These are phyloP conservation scores for Clarias magur DNA, from an alignment of 2,113 vertebrate genomes.

Conservation along the genomic window DNA sequence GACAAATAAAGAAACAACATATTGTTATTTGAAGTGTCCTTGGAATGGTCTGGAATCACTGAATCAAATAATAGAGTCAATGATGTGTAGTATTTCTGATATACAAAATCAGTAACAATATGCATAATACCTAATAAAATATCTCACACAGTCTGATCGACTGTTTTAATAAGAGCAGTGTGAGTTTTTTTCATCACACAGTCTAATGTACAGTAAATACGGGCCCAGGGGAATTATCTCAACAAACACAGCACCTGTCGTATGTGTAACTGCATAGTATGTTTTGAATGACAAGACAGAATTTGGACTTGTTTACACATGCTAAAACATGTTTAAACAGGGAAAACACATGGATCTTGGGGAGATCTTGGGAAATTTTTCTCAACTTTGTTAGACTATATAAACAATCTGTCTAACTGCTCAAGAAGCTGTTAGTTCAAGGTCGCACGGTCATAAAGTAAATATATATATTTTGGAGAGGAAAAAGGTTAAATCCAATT, in stretches of 20 bases:
- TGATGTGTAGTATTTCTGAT: not conserved
- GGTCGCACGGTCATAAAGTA: not conserved
- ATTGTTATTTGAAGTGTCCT: not conserved
- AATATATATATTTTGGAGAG: not conserved
- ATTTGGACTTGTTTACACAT: constrained; percentile 25
- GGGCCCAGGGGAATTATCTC: not conserved
- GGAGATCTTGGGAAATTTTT: constrained; percentile 13
- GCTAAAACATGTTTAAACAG: not conserved
- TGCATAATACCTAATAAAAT: no score
- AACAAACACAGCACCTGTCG: constrained; percentile 26
- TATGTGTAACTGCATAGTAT: not conserved
- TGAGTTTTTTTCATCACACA: not conserved
- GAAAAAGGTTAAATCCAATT: not conserved
- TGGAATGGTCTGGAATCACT: not conserved
- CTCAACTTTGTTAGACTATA: not conserved
- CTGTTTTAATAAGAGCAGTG: constrained; percentile 47
- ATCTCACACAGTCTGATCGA: constrained; percentile 23
- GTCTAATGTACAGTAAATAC: constrained; percentile 23
- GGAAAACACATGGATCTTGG: not conserved
- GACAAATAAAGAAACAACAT: not conserved
- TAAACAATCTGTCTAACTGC: not conserved
- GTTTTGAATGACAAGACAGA: not conserved
- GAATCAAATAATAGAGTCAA: no score
- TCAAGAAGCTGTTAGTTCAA: not conserved
- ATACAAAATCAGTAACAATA: not conserved